Evolutionary conservation across 2,797 vertebrate genomes (phyloP).

Genomic region (Melanotaenia boesemani): DNA sequence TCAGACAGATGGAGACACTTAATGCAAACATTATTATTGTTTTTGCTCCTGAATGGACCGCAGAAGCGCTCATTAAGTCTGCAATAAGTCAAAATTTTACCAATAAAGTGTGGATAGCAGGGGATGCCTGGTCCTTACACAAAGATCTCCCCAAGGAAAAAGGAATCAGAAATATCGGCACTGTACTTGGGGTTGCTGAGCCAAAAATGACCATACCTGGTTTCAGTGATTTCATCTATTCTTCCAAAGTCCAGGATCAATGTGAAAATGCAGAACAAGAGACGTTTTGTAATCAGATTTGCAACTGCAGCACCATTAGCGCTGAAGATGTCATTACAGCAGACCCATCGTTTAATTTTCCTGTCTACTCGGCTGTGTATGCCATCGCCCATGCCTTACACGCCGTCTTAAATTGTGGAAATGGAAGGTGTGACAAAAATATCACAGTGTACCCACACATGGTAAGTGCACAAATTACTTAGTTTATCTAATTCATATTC

Average conservation of each 20-base stretch:
- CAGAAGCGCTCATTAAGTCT: slow-evolving; percentile 69
- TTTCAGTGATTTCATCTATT: slow-evolving; percentile 76
- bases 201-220: slow-evolving; percentile 62
- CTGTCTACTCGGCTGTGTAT: slow-evolving; percentile 83
- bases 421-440: slow-evolving; percentile 67
- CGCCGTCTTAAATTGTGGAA: slow-evolving; percentile 79
- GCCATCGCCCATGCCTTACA: slow-evolving; percentile 86
- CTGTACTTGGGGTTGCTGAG: slow-evolving; percentile 81
- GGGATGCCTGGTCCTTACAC: slow-evolving; percentile 38
- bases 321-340: slow-evolving; percentile 23
- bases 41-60: slow-evolving; percentile 60
- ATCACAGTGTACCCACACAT: slow-evolving; percentile 81
- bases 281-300: slow-evolving; percentile 75
- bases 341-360: slow-evolving; percentile 75
- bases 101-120: slow-evolving; percentile 87
- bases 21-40: slow-evolving; percentile 76
- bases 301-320: slow-evolving; percentile 60
- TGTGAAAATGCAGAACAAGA: slow-evolving; percentile 3
- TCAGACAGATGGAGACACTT: slow-evolving; percentile 65
- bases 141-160: slow-evolving; percentile 51
- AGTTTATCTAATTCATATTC: neutral
- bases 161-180: slow-evolving; percentile 82
- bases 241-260: slow-evolving; percentile 1
- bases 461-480: slow-evolving; percentile 74
- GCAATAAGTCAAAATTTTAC: slow-evolving; percentile 80